phyloP scores from a whole-genome alignment of 2,113 vertebrate genomes.

The Hyperopisus bebe region DNA sequence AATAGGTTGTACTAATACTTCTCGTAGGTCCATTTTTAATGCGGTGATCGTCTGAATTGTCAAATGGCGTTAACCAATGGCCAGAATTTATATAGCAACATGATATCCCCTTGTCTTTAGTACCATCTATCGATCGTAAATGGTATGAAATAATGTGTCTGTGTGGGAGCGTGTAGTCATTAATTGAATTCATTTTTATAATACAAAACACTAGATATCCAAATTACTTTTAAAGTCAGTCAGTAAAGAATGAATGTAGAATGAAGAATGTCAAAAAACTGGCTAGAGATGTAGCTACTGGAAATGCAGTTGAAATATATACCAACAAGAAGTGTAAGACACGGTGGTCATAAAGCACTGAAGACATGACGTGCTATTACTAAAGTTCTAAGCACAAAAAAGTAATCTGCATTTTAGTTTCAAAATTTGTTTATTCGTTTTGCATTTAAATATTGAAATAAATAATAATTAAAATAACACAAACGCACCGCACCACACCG shows the following conservation, averaged over 20 bases:
- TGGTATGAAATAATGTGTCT: neutral
- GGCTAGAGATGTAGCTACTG: neutral
- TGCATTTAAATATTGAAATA: neutral
- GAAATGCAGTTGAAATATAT: neutral
- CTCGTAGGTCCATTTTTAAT: neutral
- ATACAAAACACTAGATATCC: neutral
- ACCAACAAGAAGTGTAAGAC: neutral
- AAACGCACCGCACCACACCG: too few species aligned
- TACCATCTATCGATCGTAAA: conserved; percentile 11
- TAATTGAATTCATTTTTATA: neutral
- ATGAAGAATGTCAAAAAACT: neutral
- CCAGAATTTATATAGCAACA: neutral
- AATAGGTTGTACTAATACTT: neutral
- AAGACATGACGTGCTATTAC: neutral
- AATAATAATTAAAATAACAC: neutral
- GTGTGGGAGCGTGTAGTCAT: neutral
- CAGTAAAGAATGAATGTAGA: neutral
- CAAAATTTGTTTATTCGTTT: neutral
- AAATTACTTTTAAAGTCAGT: neutral
- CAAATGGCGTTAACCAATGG: neutral
- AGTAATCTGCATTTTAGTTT: neutral
- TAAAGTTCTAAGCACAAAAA: neutral
- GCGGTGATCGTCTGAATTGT: neutral
- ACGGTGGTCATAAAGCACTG: neutral
- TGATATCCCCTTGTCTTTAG: neutral